Percentiles rank a stretch among this genome's conserved stretches.
Evolutionary conservation across 2,113 vertebrate species (phyloP).

Genomic region (Pelmatolapia mariae): DNA sequence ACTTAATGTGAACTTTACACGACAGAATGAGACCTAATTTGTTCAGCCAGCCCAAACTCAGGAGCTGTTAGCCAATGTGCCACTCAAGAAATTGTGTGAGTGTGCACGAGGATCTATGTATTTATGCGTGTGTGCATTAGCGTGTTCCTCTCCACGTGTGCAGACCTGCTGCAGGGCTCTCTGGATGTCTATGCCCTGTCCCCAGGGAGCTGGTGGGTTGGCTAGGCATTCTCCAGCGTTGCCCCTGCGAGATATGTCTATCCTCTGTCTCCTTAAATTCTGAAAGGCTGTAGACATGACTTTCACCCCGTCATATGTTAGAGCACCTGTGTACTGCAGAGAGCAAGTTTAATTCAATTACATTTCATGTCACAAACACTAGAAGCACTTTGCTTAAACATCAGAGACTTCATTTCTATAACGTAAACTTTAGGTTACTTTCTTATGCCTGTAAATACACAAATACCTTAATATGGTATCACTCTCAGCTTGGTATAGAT

Average conservation of each 20-base stretch:
- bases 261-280: conserved; percentile 90
- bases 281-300: conserved; percentile 98
- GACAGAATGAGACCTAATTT: conserved; percentile 69
- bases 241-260: conserved; percentile 94
- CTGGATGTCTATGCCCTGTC: conserved; percentile 98
- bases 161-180: conserved; percentile 94
- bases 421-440: neutral
- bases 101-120: neutral
- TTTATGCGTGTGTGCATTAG: neutral
- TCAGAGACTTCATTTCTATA: neutral
- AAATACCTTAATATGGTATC: neutral
- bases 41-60: conserved; percentile 62
- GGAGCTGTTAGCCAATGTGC: conserved; percentile 53
- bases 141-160: neutral
- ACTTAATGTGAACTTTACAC: conserved; percentile 69
- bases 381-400: neutral
- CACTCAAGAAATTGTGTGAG: conserved; percentile 47
- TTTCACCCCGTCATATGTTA: conserved; percentile 94
- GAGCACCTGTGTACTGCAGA: conserved; percentile 89
- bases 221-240: conserved; percentile 97
- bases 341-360: neutral
- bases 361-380: neutral
- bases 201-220: conserved; percentile 97
- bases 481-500: neutral
- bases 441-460: neutral